phyloP scores from a whole-genome alignment of 2,797 vertebrate species.

The Buphagus erythrorhynchus region DNA sequence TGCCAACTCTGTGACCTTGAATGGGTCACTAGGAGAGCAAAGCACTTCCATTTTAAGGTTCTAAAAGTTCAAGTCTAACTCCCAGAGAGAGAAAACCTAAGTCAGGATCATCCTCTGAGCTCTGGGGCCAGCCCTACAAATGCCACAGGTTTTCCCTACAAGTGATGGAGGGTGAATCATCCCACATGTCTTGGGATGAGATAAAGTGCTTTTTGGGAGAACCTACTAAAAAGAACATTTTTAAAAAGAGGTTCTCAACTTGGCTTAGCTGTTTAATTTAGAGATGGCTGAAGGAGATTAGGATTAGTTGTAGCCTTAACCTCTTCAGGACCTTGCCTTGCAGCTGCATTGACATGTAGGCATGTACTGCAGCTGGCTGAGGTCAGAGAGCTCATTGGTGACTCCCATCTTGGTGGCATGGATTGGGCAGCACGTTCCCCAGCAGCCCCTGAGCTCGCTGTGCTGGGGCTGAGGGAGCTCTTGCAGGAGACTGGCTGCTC shows the following conservation, averaged over 20 bases:
- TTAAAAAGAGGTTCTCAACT: neutral
- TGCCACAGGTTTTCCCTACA: neutral
- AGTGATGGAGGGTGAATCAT: neutral
- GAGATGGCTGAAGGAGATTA: neutral
- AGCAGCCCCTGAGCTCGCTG: accelerated
- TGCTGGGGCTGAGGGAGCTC: neutral
- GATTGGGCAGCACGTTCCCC: accelerated
- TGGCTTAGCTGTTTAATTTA: neutral
- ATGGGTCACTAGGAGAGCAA: neutral
- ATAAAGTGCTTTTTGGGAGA: neutral
- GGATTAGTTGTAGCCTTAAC: neutral
- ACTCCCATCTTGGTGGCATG: neutral
- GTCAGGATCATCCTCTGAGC: neutral
- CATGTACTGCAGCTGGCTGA: neutral
- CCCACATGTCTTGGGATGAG: neutral
- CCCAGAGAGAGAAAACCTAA: neutral
- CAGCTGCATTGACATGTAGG: neutral
- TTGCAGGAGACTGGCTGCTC: neutral
- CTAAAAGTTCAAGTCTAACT: neutral
- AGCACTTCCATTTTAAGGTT: neutral
- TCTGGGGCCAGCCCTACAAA: neutral
- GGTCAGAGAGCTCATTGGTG: neutral
- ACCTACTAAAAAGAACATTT: neutral
- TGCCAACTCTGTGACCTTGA: neutral
- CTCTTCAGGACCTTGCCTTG: neutral